Evolutionary conservation across 2,888 invertebrate species (phyloP).

Genomic region (Ectemnius continuus): DNA sequence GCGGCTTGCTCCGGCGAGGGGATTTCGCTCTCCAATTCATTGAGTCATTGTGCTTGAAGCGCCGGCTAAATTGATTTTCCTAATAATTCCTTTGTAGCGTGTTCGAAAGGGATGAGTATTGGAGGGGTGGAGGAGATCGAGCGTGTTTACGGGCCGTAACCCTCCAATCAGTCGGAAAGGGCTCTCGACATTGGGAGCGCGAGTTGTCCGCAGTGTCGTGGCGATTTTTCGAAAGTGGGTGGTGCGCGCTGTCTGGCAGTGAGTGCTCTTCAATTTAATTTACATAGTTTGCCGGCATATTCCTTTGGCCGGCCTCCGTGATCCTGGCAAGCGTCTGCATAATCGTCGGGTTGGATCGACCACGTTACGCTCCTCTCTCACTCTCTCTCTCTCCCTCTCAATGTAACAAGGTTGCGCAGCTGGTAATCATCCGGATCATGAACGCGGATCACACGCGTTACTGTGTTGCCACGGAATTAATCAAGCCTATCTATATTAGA

Average conservation of each 20-base stretch:
- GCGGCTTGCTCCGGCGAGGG: slow-evolving; percentile 1
- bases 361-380: slow-evolving; percentile 31
- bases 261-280: slow-evolving; percentile 52
- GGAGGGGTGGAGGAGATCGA: slow-evolving; percentile 2
- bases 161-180: slow-evolving; percentile 45
- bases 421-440: slow-evolving; percentile 59
- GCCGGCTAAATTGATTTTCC: no score
- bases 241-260: slow-evolving; percentile 33
- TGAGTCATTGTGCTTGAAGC: slow-evolving; percentile 18
- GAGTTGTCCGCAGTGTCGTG: slow-evolving; percentile 27
- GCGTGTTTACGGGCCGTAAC: slow-evolving; percentile 52
- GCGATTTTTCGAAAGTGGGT: slow-evolving; percentile 37
- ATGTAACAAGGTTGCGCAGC: slow-evolving; percentile 57
- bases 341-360: background rate
- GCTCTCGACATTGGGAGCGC: slow-evolving; percentile 21
- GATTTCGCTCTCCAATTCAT: background rate
- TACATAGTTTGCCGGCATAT: slow-evolving; percentile 40
- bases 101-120: no score
- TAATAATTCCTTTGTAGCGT: no score
- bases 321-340: slow-evolving; percentile 10
- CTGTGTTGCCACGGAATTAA: slow-evolving; percentile 69
- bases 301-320: slow-evolving; percentile 18
- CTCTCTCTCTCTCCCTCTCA: slow-evolving; percentile 4
- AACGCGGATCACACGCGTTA: slow-evolving; percentile 57
- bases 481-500: slow-evolving; percentile 74